Conservation (phyloP, 64 coral and sea anemone genomes). For the Dendronephthya gigantea region DNA sequence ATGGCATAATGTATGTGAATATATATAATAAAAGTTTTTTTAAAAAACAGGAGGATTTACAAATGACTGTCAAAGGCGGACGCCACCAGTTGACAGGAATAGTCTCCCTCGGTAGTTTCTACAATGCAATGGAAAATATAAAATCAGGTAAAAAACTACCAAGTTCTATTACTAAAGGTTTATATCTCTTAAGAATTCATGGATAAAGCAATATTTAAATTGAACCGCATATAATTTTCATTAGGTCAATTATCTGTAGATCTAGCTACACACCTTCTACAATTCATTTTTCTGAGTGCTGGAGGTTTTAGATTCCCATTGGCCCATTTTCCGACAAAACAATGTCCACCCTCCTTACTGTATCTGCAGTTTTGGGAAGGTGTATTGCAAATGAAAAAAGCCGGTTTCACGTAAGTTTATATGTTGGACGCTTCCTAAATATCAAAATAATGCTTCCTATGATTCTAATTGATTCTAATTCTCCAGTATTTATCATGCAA, state of each 20-base stretch:
- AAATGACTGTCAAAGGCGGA: slow-evolving; percentile 10
- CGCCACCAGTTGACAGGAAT: slow-evolving; percentile 5
- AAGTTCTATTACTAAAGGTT: too few species aligned
- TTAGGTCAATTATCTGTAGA: slow-evolving; percentile 14
- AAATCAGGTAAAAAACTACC: neutral
- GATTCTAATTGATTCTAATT: neutral
- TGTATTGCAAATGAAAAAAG: slow-evolving; percentile 34
- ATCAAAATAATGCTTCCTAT: neutral
- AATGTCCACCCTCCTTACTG: slow-evolving; percentile 27
- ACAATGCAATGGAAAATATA: slow-evolving; percentile 3
- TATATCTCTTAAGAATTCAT: too few species aligned
- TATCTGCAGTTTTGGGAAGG: slow-evolving; percentile 38
- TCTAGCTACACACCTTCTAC: slow-evolving; percentile 38
- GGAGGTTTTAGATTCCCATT: slow-evolving; percentile 38
- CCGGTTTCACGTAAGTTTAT: slow-evolving; percentile 32
- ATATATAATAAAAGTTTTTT: neutral
- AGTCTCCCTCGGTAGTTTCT: neutral
- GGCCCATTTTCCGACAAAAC: slow-evolving; percentile 20
- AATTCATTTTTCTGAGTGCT: slow-evolving; percentile 47
- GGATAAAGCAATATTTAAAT: neutral
- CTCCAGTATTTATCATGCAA: slow-evolving; percentile 23
- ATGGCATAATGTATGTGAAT: neutral
- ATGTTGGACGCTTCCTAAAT: too few species aligned
- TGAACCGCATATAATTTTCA: neutral
- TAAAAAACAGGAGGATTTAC: neutral